Evolutionary conservation across 53 echinoderm and acorn worm genomes (phyloP), one percentile per base, ranked within the genome.

Genomic region (Stichopus horrens): DNA sequence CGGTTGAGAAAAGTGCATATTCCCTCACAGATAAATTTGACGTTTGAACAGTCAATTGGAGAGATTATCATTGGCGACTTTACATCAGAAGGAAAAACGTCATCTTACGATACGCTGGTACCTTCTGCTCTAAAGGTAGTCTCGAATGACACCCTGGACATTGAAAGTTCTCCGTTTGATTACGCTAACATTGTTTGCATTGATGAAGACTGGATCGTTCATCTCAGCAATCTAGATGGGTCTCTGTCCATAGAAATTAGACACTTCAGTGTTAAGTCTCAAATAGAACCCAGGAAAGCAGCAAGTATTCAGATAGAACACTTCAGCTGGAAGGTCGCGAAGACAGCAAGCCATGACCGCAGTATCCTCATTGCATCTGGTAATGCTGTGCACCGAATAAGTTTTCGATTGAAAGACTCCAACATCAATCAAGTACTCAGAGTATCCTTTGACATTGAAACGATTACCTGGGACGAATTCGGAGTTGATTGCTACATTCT

Each of bases 391-490:
- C 9, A 65, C 23, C 85, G 66, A 5, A 66, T 85, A 18, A 85
- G 85, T 85, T 85, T 85, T 52, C 85, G 85, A 4, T 37, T 9
- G 20, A 23, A 23, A 52, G 67, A 65, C 11, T 65, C 23, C 23
- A 37, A 85, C 23, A 21, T 85, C 9, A 65, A 37, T 7, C 23
- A 59, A 13, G 52, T n/a, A 5, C 52, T 85, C 9, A 23, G 52
- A 65, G 85, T 85, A 10, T 23, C 65, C 23, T 23, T 85, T 67
- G 20, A 66, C 14, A 66, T 85, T 23, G 85, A 85, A 53, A 52
- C 85, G 5, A 63, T 85, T 23, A 23, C 85, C 10, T 85, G 85
- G 85, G 85, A 85, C 68, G 85, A 85, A 52, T 85, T 57, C 65
- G 85, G 63, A 23, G 16, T 85, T 52, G 85, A 85, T 59, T 85